A percentile compares a stretch with the other conserved stretches of the same genome.
Conservation (phyloP, 2,113 vertebrate genomes). For the Myotis lucifugus region DNA sequence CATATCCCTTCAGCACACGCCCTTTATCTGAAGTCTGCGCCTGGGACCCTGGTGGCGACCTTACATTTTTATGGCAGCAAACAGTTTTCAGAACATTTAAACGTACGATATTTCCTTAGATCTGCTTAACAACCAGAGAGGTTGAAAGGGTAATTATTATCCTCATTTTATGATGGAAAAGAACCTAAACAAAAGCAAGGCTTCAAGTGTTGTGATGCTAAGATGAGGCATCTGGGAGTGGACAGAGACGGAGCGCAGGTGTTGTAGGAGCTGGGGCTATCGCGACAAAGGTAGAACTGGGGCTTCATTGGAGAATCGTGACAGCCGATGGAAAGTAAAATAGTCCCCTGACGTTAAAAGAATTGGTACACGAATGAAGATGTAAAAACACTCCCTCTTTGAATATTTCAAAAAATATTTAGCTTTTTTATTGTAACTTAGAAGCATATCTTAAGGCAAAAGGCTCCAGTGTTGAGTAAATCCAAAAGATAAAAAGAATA, state of each 20-base stretch:
- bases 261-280: background rate
- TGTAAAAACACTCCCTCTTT: conserved; percentile 54
- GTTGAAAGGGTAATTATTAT: background rate
- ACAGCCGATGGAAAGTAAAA: background rate
- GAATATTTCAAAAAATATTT: conserved; percentile 56
- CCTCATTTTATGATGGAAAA: conserved; percentile 6
- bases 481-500: conserved; percentile 63
- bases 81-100: conserved; percentile 48
- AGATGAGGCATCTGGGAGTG: background rate
- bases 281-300: background rate
- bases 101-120: background rate
- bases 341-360: background rate
- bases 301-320: background rate
- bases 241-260: background rate
- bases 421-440: conserved; percentile 64
- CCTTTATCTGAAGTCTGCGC: background rate
- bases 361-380: background rate
- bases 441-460: conserved; percentile 67
- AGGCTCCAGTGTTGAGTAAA: conserved; percentile 57
- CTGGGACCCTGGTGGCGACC: background rate
- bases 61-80: conserved; percentile 13
- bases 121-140: background rate
- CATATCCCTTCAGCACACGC: background rate
- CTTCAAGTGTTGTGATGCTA: background rate
- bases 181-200: background rate